Conservation (phyloP, 2,797 vertebrate genomes). For the Potorous gilbertii region DNA sequence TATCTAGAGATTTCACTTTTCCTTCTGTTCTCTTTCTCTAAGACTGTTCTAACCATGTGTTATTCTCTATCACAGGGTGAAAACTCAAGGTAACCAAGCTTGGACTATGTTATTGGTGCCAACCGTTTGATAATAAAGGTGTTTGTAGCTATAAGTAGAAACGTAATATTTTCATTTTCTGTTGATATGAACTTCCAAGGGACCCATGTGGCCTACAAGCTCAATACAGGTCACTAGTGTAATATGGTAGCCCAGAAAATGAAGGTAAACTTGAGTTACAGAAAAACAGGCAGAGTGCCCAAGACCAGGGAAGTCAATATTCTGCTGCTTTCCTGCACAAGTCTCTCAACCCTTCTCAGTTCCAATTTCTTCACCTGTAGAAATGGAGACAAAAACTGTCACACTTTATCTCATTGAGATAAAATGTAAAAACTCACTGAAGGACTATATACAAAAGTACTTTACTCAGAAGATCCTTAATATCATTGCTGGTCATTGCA, state of each 20-base stretch:
- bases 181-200: neutral
- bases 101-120: neutral
- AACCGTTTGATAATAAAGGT: neutral
- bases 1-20: neutral
- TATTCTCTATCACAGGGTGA: too few relatives aligned
- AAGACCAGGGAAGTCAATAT: neutral
- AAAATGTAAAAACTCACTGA: too few relatives aligned
- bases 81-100: neutral
- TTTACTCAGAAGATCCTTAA: neutral
- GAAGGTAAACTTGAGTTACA: neutral
- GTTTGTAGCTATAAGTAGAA: neutral
- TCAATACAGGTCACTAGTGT: neutral
- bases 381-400: too few relatives aligned
- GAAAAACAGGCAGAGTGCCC: neutral
- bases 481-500: neutral
- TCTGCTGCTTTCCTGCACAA: neutral
- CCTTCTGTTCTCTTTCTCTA: neutral
- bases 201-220: neutral
- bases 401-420: too few relatives aligned
- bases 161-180: neutral
- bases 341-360: too few relatives aligned
- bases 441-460: too few relatives aligned
- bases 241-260: neutral
- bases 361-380: too few relatives aligned
- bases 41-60: neutral